Conservation (phyloP, 2,797 vertebrate species). For the Rhadinocentrus ornatus region DNA sequence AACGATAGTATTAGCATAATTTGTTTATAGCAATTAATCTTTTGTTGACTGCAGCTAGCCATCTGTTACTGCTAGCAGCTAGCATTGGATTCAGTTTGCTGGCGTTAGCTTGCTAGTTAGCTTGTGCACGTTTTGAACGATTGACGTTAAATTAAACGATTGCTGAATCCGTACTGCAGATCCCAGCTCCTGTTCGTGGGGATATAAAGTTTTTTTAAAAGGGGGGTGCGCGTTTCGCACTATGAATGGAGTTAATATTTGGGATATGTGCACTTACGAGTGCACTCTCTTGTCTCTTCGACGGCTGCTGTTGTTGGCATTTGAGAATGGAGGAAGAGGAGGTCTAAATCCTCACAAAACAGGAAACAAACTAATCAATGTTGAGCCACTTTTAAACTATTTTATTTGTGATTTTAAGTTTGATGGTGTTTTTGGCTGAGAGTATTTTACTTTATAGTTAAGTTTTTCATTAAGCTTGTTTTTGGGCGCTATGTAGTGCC, state of each 20-base stretch:
- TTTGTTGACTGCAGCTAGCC: constrained; percentile 76
- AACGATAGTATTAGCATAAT: not conserved
- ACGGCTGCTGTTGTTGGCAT: constrained; percentile 87
- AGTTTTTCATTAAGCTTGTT: not conserved
- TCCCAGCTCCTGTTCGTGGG: not conserved
- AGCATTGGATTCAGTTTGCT: constrained; percentile 53
- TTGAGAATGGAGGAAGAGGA: constrained; percentile 87
- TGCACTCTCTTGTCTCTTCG: constrained; percentile 79
- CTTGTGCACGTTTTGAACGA: constrained; percentile 73
- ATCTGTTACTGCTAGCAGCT: constrained; percentile 61
- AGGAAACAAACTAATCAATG: constrained; percentile 82
- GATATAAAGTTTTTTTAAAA: constrained; percentile 2
- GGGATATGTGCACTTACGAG: constrained; percentile 80
- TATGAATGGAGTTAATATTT: constrained; percentile 25
- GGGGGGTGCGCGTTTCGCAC: constrained; percentile 17
- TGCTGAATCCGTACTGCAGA: constrained; percentile 23
- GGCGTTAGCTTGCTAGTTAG: constrained; percentile 71
- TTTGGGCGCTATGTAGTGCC: not conserved
- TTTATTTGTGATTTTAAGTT: not conserved
- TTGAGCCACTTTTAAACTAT: constrained; percentile 57
- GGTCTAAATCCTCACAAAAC: constrained; percentile 85
- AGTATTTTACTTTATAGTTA: not conserved
- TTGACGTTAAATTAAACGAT: constrained; percentile 24
- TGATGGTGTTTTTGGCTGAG: accelerated
- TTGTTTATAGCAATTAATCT: constrained; percentile 45